Percentiles rank a stretch among this genome's conserved stretches.
phyloP scores from a whole-genome alignment of 2,113 vertebrate genomes.

The Gavia stellata region DNA sequence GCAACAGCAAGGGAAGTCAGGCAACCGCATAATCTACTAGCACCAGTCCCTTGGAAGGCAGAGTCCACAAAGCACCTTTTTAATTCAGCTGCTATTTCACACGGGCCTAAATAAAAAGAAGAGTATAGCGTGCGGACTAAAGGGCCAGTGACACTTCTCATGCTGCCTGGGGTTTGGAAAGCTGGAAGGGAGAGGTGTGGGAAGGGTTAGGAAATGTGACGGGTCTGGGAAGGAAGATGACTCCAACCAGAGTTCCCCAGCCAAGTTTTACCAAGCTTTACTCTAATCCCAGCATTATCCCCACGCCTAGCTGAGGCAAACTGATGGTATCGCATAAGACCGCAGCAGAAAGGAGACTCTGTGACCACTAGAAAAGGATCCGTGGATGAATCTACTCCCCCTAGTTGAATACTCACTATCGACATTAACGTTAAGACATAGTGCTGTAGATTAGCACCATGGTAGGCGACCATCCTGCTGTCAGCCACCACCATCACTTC shows the following conservation, averaged over 20 bases:
- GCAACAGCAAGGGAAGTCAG: not conserved
- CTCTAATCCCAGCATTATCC: not conserved
- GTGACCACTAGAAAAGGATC: not conserved
- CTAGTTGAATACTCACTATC: slow-evolving; percentile 85
- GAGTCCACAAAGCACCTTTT: not conserved
- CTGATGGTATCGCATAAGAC: accelerated
- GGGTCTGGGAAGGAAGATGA: not conserved
- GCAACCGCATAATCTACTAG: not conserved
- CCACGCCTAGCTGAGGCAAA: not conserved
- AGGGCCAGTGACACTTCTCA: not conserved
- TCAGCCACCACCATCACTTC: slow-evolving; percentile 98
- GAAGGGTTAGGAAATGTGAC: accelerated
- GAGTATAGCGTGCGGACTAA: accelerated
- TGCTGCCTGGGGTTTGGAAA: not conserved
- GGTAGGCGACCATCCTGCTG: slow-evolving; percentile 94
- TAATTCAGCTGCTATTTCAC: not conserved
- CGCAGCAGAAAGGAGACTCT: not conserved
- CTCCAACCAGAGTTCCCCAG: not conserved
- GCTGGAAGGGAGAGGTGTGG: not conserved
- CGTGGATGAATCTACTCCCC: not conserved
- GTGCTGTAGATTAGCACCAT: slow-evolving; percentile 93
- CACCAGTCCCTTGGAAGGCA: not conserved
- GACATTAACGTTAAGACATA: slow-evolving; percentile 97
- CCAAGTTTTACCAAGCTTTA: not conserved
- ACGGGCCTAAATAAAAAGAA: not conserved